Evolutionary conservation across 2,797 vertebrate species (phyloP).

Genomic region (Thunnus albacares): DNA sequence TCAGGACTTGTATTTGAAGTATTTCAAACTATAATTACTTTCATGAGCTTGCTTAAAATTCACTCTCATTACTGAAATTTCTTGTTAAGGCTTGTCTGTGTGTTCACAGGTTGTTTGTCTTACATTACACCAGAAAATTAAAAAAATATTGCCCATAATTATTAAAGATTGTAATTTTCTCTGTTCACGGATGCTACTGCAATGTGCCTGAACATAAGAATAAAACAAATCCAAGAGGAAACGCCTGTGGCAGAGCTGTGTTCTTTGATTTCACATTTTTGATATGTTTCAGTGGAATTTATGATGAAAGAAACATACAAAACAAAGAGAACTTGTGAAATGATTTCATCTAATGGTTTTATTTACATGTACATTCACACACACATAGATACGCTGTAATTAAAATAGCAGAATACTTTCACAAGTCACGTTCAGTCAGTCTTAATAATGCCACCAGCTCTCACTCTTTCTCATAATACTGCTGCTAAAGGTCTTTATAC

Average conservation of each 20-base stretch:
- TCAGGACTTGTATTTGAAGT: slow-evolving; percentile 13
- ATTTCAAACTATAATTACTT: slow-evolving; percentile 36
- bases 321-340: background rate
- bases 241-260: background rate
- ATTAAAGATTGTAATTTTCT: background rate
- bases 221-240: slow-evolving; percentile 18
- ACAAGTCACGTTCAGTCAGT: background rate
- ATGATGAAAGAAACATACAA: background rate
- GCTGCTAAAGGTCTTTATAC: background rate
- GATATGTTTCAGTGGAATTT: background rate
- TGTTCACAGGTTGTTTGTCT: too few species aligned
- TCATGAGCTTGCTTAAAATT: slow-evolving; percentile 47
- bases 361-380: background rate
- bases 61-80: slow-evolving; percentile 40
- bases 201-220: slow-evolving; percentile 19
- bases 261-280: slow-evolving; percentile 13
- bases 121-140: too few species aligned
- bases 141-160: background rate
- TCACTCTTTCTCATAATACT: background rate
- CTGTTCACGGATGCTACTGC: background rate
- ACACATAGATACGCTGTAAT: too few species aligned
- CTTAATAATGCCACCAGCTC: background rate
- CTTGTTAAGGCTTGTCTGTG: slow-evolving; percentile 41
- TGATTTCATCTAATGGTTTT: background rate
- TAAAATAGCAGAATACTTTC: too few species aligned